Base-by-base conservation (phyloP, 1,140 invertebrate genomes). In the Cydia amplana region DNA sequence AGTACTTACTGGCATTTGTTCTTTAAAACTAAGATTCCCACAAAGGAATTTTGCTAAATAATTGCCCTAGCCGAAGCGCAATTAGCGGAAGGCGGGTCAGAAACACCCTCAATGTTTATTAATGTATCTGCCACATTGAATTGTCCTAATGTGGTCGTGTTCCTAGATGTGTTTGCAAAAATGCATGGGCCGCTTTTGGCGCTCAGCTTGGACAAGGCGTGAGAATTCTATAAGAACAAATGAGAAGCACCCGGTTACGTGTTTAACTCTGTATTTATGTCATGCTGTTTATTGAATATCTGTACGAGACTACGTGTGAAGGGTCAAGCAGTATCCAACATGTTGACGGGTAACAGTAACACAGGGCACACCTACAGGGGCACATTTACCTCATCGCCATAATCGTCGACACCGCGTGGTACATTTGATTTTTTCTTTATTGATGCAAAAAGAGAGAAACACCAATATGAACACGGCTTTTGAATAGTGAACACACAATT, bases 371-470 rank as follows among this genome's bases (percentile, higher is more conserved):
- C 88, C 86, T 90, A 91, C 83, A 80, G 89, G 65, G 90, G 87
- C 84, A 86, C 79, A 82, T 82, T 96, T 97, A 98, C 97, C 97
- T 98, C 96, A 97, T 96, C 82, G 96, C 95, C 92, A 98, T 97
- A 91, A 98, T 96, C 88, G 97, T 97, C 78, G 97, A 97, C 87
- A 98, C 97, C 87, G 97, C 97, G 94, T 97, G 96, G 95, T 97
- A 97, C 96, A 98, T 97, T 95, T 96, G 95, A 94, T 96, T 95
- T 94, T 96, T 96, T 95, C 95, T 95, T 89, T 91, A 90, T 83
- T 67, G 90, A 87, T 93, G 93, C 93, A 93, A 93, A 90, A 93
- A 93, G 89, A 93, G 84, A 93, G 93, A 92, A 94, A 93, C 93
- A 94, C 92, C 92, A 94, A 94, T 85, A 93, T 93, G 93, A 94